These are phyloP conservation scores for Diadumene lineata DNA, from an alignment of 92 coral and sea anemone species.

Conservation along the genomic window DNA sequence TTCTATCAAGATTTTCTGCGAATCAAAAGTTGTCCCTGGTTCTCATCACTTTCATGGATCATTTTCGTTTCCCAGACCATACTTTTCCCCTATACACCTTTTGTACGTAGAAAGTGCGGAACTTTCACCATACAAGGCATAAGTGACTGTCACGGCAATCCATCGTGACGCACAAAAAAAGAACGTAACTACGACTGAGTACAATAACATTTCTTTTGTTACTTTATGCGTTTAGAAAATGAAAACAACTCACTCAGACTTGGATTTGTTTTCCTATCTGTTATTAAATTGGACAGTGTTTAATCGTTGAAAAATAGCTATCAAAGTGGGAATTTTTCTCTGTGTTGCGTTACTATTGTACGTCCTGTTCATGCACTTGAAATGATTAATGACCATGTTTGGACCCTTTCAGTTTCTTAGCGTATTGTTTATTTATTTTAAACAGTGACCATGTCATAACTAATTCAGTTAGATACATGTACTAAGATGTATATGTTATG, in stretches of 20 bases:
- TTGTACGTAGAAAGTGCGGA: neutral
- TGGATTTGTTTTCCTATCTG: too few relatives aligned
- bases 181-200: too few relatives aligned
- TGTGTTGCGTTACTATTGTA: neutral
- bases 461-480: neutral
- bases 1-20: neutral
- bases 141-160: neutral
- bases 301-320: too few relatives aligned
- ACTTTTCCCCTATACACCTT: neutral
- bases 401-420: neutral
- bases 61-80: neutral
- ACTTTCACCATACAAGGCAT: neutral
- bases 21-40: too few relatives aligned
- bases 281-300: too few relatives aligned
- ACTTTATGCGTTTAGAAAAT: too few relatives aligned
- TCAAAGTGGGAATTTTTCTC: too few relatives aligned
- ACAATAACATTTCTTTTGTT: too few relatives aligned
- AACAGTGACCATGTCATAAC: neutral
- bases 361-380: neutral
- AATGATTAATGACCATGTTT: conserved; percentile 1
- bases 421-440: neutral
- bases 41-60: neutral
- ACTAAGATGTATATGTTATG: conserved; percentile 13
- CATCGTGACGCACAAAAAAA: neutral
- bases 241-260: too few relatives aligned